Base-by-base conservation (phyloP, 2,113 vertebrate species). In the Nothobranchius kuhntae region DNA sequence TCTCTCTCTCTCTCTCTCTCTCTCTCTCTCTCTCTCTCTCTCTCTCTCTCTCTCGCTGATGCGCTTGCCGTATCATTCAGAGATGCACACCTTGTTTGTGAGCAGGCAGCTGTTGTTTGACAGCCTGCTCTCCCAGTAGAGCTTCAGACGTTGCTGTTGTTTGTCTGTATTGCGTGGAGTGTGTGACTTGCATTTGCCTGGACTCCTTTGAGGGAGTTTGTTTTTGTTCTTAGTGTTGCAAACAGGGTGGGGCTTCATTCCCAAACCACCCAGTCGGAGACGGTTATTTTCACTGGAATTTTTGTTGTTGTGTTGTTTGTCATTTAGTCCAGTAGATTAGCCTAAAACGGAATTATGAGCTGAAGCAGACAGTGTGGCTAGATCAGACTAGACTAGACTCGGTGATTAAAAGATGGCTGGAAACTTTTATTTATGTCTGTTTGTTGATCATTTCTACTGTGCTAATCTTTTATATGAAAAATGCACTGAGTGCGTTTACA, bases 171-270 rank as follows among this genome's bases (percentile, higher is more conserved):
- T 51, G 79, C 77, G 73, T 42, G 67, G 61, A 73, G 83, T 76
- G 82, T 85, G 88, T 85, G 88, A 87, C 83, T 90, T 82, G 81
- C 86, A 82, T 85, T 85, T 69, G 71, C 81, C 64, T 40, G 11
- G 52, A 59, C 76, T 89, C 90, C 90, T 90, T 81, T 71, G 88
- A 89, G 91, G 78, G 86, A 87, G 78, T 90, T 87, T 90, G 88
- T 91, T 90, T 89, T 90, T 86, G 71, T 82, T 86, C 83, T 82
- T 75, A 2, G 73, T 54, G 65, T 80, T 78, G 86, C 87, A 82
- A 86, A 89, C 74, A 84, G 85, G 89, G 85, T 65, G 85, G 76
- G 73, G 81, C 85, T 79, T 51, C 73, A 55, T 63, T 91, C 83
- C 86, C 81, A 76, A 84, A 85, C 82, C 84, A 75, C 80, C 68